Conservation (phyloP, 2,888 invertebrate genomes). For the Anthoptus insignis region DNA sequence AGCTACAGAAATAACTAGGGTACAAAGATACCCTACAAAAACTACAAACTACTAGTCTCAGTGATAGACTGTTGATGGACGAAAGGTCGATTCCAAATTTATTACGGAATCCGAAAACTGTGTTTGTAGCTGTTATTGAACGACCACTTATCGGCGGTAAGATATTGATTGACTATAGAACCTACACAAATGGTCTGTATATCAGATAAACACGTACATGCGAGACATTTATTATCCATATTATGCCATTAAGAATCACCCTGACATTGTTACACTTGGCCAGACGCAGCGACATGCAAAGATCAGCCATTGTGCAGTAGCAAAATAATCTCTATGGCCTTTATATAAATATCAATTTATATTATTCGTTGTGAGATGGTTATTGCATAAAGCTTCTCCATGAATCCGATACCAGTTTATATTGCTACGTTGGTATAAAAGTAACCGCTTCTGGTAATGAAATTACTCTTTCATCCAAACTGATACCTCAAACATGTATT, state of each 20-base stretch:
- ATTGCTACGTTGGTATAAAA: constrained; percentile 67
- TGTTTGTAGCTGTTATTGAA: too few relatives aligned
- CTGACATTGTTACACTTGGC: constrained; percentile 61
- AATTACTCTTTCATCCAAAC: constrained; percentile 69
- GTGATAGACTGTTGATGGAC: too few relatives aligned
- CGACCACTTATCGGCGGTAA: too few relatives aligned
- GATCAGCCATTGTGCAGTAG: constrained; percentile 28
- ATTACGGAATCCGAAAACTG: too few relatives aligned
- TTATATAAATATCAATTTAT: constrained; percentile 50
- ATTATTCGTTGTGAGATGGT: constrained; percentile 35
- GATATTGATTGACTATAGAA: too few relatives aligned
- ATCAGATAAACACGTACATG: background rate
- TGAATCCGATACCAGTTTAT: constrained; percentile 72
- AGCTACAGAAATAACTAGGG: too few relatives aligned
- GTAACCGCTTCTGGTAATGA: constrained; percentile 64
- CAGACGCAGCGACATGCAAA: constrained; percentile 45
- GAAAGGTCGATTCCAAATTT: too few relatives aligned
- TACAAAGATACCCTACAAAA: too few relatives aligned
- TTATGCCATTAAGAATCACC: constrained; percentile 51
- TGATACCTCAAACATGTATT: constrained; percentile 68
- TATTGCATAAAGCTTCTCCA: constrained; percentile 61
- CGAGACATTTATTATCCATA: constrained; percentile 25
- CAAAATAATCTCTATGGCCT: constrained; percentile 45
- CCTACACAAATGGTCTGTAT: too few relatives aligned
- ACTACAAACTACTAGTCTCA: too few relatives aligned